phyloP scores from a whole-genome alignment of 2,113 vertebrate genomes.

The Pseudorectes ferrugineus region DNA sequence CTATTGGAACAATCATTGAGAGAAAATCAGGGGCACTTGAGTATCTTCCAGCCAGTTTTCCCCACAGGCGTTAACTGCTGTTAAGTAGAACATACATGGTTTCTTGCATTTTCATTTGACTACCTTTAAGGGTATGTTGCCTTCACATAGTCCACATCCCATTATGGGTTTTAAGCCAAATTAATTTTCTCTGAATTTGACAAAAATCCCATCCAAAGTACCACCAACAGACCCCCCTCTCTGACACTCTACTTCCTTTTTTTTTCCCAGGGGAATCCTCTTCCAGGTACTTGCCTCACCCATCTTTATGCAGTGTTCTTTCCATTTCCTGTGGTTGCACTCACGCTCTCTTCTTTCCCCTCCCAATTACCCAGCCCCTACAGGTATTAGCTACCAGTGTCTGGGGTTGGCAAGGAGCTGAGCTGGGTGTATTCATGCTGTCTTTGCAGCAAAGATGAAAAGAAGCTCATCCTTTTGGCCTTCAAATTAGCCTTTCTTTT shows the following conservation, averaged over 20 bases:
- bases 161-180: neutral
- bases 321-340: rapidly evolving
- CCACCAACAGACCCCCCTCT: rapidly evolving
- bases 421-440: neutral
- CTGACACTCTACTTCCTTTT: neutral
- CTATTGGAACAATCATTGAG: neutral
- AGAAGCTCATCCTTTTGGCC: neutral
- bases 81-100: neutral
- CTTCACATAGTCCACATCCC: neutral
- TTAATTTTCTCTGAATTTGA: neutral
- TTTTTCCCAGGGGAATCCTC: neutral
- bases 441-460: neutral
- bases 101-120: neutral
- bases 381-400: neutral
- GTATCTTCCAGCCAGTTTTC: neutral
- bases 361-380: rapidly evolving
- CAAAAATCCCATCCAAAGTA: neutral
- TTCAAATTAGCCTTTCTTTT: neutral
- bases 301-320: neutral
- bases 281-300: neutral
- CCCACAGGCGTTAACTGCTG: rapidly evolving
- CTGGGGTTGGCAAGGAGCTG: neutral
- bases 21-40: neutral
- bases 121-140: neutral
- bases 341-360: neutral